A percentile compares a stretch with the other conserved stretches of the same genome.
Conservation (phyloP, 2,888 invertebrate species). For the Pomacea canaliculata region DNA sequence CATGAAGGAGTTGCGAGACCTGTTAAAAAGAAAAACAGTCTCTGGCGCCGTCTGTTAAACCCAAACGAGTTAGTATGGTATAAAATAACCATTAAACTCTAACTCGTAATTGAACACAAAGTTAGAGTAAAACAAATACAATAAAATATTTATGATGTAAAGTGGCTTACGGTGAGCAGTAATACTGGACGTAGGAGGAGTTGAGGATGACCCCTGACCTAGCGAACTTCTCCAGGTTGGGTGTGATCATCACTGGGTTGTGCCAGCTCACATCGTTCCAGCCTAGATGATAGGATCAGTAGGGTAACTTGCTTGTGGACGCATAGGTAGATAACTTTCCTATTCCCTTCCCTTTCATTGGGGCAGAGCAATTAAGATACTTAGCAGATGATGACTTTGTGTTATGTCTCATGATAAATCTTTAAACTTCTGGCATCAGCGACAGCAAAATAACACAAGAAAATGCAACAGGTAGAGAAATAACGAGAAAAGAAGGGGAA, state of each 20-base stretch:
- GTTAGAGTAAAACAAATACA: no score
- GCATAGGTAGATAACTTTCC: no score
- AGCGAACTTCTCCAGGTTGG: slow-evolving; percentile 68
- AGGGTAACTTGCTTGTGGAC: no score
- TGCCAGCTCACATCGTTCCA: slow-evolving; percentile 72
- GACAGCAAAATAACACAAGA: no score
- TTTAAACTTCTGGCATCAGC: no score
- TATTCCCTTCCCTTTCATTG: no score
- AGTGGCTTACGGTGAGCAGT: slow-evolving; percentile 69
- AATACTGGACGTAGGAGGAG: slow-evolving; percentile 69
- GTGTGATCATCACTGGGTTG: slow-evolving; percentile 68
- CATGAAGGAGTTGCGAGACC: slow-evolving; percentile 10
- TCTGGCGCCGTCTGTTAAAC: not conserved
- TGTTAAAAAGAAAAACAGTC: not conserved
- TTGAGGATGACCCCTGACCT: slow-evolving; percentile 66
- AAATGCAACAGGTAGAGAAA: no score
- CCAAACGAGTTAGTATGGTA: not conserved
- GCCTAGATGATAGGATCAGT: slow-evolving; percentile 43
- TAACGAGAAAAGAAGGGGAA: no score
- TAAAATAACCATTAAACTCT: not conserved
- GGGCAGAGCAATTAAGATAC: no score
- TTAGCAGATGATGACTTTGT: no score
- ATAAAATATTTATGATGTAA: not conserved
- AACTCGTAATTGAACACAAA: no score
- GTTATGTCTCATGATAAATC: no score